Evolutionary conservation across 2,113 vertebrate species (phyloP), one percentile per base, ranked within the genome.

Genomic region (Tragelaphus strepsiceros): DNA sequence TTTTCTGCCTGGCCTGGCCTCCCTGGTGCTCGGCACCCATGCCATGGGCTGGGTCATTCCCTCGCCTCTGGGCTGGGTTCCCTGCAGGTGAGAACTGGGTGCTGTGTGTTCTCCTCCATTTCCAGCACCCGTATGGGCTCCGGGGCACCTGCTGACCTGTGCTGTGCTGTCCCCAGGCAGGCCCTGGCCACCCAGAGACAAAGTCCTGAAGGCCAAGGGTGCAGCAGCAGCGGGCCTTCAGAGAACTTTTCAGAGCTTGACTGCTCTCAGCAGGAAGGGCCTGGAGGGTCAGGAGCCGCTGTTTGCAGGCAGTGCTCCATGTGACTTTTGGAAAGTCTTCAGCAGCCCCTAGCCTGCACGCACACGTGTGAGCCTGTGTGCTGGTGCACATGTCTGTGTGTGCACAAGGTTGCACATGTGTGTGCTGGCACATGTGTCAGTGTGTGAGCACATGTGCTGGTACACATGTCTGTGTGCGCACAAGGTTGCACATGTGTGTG

Each of bases 101-200:
- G 0, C 9, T 56, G 30, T 7, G 21, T 15, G 0, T 13, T 22
- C 58, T 46, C 7, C 15, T 39, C 16, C 0, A 1, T 22, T 35
- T 2, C 15, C 10, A 1, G 12, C 2, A 2, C 67, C 19, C 1
- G n/a, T 13, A 21, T 6, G 0, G 21, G 35, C 49, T 46, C 46
- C 3, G 8, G 51, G n/a, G 10, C 17, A 0, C 28, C 4, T 51
- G 35, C 32, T 30, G 24, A 12, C 32, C n/a, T 46, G 71, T 2
- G 0, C 6, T 56, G 22, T 49, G 74, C 93, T 2, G 7, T 32
- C 46, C 46, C n/a, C 22, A 26, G 81, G 56, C 64, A 43, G 84
- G 77, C 54, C 28, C 39, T 93, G 32, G 16, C 53, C 78, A 5
- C 11, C 62, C 19, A 9, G 30, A 22, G 26, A 51, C 88, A 5